Evolutionary conservation across 37 sponge, comb jelly and placozoan genomes (phyloP).

Genomic region (Diacarnus erythraeanus): DNA sequence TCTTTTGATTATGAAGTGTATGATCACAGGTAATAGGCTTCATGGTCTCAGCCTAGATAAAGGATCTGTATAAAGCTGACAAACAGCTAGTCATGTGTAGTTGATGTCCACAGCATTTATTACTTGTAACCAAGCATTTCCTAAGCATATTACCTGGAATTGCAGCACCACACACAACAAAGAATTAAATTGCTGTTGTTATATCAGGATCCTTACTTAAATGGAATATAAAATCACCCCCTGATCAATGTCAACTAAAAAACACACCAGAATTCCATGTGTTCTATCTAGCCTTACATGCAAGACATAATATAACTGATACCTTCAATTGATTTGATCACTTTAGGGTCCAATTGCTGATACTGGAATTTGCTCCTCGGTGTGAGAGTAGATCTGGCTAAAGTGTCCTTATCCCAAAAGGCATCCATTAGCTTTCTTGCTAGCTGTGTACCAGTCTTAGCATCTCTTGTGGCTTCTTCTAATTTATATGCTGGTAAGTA

Average conservation of each 20-base stretch:
- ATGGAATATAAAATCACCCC: neutral
- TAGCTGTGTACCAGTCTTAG: slow-evolving; percentile 54
- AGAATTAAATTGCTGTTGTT: slow-evolving; percentile 5
- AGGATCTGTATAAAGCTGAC: neutral
- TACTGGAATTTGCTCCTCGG: slow-evolving; percentile 52
- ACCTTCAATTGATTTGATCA: slow-evolving; percentile 62
- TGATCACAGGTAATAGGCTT: neutral
- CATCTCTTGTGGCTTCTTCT: slow-evolving; percentile 32
- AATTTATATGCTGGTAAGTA: slow-evolving; percentile 23
- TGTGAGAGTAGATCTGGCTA: slow-evolving; percentile 50
- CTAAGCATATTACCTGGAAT: neutral
- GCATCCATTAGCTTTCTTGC: slow-evolving; percentile 58
- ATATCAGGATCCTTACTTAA: neutral
- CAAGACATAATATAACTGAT: neutral
- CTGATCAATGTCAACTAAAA: too few species aligned
- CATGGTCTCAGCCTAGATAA: neutral
- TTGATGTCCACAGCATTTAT: neutral
- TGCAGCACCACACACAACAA: neutral
- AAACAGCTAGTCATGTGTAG: neutral
- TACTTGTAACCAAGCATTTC: neutral
- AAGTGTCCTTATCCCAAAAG: slow-evolving; percentile 55
- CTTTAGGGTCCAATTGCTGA: slow-evolving; percentile 56
- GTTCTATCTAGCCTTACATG: neutral
- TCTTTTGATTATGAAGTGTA: neutral
- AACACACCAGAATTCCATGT: neutral